Conservation (phyloP, 2,888 invertebrate species). For the Stegophylla sp. region DNA sequence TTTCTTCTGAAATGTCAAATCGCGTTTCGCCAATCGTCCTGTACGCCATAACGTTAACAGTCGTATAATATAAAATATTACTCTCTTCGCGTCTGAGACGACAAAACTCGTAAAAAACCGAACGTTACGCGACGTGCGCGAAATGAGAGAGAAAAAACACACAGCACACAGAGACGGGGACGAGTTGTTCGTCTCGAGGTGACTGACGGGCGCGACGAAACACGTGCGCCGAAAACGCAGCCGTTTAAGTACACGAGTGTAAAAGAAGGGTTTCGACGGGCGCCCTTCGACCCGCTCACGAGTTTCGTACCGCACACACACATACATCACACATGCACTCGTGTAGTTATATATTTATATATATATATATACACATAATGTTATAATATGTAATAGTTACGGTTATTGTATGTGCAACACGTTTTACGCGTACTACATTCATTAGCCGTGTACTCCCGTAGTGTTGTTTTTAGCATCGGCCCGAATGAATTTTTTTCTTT, state of each 20-base stretch:
- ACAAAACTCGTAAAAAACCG: not conserved
- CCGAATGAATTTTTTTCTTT: too few relatives aligned
- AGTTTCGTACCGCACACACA: not conserved
- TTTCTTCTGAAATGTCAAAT: too few relatives aligned
- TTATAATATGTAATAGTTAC: too few relatives aligned
- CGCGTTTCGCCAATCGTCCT: too few relatives aligned
- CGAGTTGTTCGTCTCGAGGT: not conserved
- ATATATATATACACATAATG: too few relatives aligned
- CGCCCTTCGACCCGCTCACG: not conserved
- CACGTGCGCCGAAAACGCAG: slow-evolving; percentile 12
- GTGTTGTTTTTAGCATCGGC: too few relatives aligned
- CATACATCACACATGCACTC: not conserved
- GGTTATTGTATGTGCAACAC: too few relatives aligned
- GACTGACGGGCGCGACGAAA: not conserved
- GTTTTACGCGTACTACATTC: too few relatives aligned
- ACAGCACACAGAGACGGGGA: not conserved
- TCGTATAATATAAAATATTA: too few relatives aligned
- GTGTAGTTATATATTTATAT: not conserved
- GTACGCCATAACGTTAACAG: too few relatives aligned
- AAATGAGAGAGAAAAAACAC: not conserved
- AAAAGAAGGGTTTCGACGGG: not conserved
- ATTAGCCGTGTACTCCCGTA: too few relatives aligned
- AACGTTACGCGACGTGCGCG: not conserved
- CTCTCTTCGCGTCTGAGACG: too few relatives aligned
- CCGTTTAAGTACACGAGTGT: not conserved